Evolutionary conservation across 1,140 invertebrate genomes (phyloP).

Genomic region (Telenomus remus): DNA sequence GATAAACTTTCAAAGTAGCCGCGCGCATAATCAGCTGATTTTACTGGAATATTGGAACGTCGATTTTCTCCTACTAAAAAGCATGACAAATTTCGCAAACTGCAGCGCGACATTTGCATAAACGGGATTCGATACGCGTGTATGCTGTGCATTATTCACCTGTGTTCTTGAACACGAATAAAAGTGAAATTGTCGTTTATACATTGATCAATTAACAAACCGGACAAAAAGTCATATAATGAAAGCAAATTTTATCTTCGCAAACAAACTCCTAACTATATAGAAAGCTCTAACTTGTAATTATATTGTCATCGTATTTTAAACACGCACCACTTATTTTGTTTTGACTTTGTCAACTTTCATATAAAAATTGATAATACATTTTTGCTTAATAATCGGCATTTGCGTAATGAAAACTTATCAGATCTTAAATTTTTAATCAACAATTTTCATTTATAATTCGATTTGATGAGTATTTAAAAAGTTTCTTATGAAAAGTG

Average conservation of each 20-base stretch:
- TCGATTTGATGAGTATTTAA: too few species aligned
- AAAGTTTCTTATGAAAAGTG: too few species aligned
- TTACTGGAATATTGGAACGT: constrained; percentile 18
- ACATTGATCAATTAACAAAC: constrained; percentile 12
- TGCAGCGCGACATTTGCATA: constrained; percentile 20
- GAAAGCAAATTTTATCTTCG: constrained; percentile 21
- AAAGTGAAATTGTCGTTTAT: constrained; percentile 43
- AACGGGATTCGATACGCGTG: not conserved
- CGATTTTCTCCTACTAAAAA: constrained; percentile 53
- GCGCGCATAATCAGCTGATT: constrained; percentile 19
- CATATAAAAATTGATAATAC: constrained; percentile 8
- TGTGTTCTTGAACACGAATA: constrained; percentile 10
- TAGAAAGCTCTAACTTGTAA: constrained; percentile 33
- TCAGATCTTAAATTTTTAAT: too few species aligned
- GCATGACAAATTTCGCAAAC: constrained; percentile 37
- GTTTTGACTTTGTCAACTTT: constrained; percentile 11
- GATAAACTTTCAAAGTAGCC: not conserved
- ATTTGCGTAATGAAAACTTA: too few species aligned
- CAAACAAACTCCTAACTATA: constrained; percentile 16
- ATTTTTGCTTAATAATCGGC: too few species aligned
- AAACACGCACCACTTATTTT: constrained; percentile 20
- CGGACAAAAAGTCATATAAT: constrained; percentile 23
- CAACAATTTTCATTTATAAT: too few species aligned
- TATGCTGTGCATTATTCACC: not conserved
- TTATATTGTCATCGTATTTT: constrained; percentile 43